Base-by-base conservation (phyloP, 2,113 vertebrate genomes). In the Phrynosoma platyrhinos region DNA sequence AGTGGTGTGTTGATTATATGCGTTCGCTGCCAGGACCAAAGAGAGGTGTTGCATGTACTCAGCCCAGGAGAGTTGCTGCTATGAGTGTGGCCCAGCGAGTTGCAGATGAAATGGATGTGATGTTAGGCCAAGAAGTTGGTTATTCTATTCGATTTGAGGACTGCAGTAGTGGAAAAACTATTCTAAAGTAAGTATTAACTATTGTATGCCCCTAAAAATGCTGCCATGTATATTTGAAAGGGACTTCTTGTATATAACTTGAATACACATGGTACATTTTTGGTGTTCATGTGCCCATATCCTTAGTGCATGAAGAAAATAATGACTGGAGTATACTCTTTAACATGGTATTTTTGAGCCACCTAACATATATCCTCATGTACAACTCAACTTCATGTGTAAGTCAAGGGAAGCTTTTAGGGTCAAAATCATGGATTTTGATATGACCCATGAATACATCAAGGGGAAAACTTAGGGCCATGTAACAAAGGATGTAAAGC, bases 81-180 rank as follows among this genome's bases (percentile, higher is more conserved):
- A 99, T 99, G 99, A 99, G 98, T 16, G 98, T 99, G 87, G 98
- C 99, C 0, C 98, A 99, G 96, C 97, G 98, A 47, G 99, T 99
- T 40, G 98, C 98, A 27, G 99, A 99, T 89, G 99, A 99, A 96
- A 99, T 99, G 98, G 98, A 99, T 91, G 98, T 99, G 72, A 97
- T 98, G 98, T 96, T 99, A 95, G 99, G 99, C 87, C 98, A 99
- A 93, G 98, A 99, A 94, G 99, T 99, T 88, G 98, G 99, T 58
- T 99, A 99, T 88, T 99, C 98, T 83, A 99, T 99, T 95, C 97
- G 98, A 91, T 99, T 99, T 93, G 98, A 99, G 95, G 99, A 99
- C 96, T 99, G 98, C 97, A 99, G 98, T 95, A 99, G 98, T 8
- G 98, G 98, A 93, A 99, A 99, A 96, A 99, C 99, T 7, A 97